Evolutionary conservation across 1,140 invertebrate species (phyloP), one percentile per base, ranked within the genome.

Genomic region (Drosophila varians): DNA sequence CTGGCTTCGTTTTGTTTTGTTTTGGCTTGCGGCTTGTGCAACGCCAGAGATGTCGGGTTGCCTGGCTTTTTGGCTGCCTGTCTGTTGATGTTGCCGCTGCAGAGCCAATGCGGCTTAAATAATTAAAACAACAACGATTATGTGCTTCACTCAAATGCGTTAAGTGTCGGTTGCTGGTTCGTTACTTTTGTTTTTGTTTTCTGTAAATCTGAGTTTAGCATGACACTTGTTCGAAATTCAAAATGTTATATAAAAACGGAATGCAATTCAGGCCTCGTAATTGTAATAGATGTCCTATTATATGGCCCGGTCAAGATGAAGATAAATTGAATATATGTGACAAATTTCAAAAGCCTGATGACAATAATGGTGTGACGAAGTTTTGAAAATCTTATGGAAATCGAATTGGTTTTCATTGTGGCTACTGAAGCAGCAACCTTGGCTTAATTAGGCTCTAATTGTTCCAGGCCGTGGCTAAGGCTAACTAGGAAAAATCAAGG

Each of bases 141-240:
- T 75, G 60, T 61, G 74, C 65, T 58, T 51, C 66, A 49, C 49
- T 65, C 74, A 64, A 77, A 77, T 77, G 78, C 78, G 78, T 84
- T 51, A 74, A 75, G 52, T 71, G 72, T 66, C 78, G 34, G 54
- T 31, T 56, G 61, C 11, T 34, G 25, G 16, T 53, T 12, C 49
- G 28, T 60, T 52, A 18, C 38, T 18, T 42, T 18, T 38, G 18
- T 34, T 51, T 19, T 53, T 61, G 34, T 45, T 60, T 43, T 55
- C 64, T 46, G 51, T 66, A 74, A 60, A 56, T 76, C 69, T 49
- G 21, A 60, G 56, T 66, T 68, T 86, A 12, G 71, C 75, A 62
- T 84, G 79, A 84, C 79, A 84, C 71, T 79, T 86, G 79, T 18
- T 42, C 25, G 45, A 21, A n/a, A n/a, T n/a, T n/a, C n/a, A n/a